Evolutionary conservation across 1,140 invertebrate genomes (phyloP).

Genomic region (Liolophura sinensis): DNA sequence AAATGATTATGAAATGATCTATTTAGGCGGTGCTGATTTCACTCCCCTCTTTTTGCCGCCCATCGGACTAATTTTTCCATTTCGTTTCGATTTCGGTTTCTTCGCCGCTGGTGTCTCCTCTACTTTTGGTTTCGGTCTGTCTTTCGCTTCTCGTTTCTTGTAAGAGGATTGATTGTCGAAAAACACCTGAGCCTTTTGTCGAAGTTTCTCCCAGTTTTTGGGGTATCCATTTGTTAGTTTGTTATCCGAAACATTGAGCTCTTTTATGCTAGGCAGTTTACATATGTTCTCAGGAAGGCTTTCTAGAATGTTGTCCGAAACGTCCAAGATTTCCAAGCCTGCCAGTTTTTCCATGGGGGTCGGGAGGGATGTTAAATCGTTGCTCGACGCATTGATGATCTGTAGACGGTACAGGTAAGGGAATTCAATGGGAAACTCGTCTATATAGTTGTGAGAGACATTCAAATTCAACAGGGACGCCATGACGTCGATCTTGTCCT

Average conservation of each 20-base stretch:
- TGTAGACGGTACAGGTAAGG: slow-evolving; percentile 51
- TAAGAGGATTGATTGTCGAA: slow-evolving; percentile 36
- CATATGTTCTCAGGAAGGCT: slow-evolving; percentile 50
- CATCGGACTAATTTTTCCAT: too few relatives aligned
- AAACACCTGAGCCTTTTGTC: slow-evolving; percentile 24
- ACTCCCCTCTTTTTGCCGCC: too few relatives aligned
- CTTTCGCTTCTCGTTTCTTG: slow-evolving; percentile 24
- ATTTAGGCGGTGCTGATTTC: too few relatives aligned
- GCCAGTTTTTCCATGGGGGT: slow-evolving; percentile 44
- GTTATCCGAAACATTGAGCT: slow-evolving; percentile 50
- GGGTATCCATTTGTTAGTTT: slow-evolving; percentile 41
- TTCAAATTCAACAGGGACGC: slow-evolving; percentile 46
- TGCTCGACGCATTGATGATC: slow-evolving; percentile 29
- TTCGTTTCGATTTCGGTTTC: too few relatives aligned
- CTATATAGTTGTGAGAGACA: slow-evolving; percentile 51
- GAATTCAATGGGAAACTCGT: slow-evolving; percentile 50
- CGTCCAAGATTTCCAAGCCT: slow-evolving; percentile 39
- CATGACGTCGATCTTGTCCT: slow-evolving; percentile 49
- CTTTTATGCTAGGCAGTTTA: slow-evolving; percentile 41
- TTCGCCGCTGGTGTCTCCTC: too few relatives aligned
- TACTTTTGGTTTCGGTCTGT: too few relatives aligned
- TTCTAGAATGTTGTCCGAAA: slow-evolving; percentile 51
- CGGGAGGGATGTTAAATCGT: slow-evolving; percentile 42
- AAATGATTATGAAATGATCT: too few relatives aligned
- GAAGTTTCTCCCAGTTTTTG: slow-evolving; percentile 47